Evolutionary conservation across 2,888 invertebrate genomes (phyloP), one percentile per base, ranked within the genome.

Genomic region (Willowsia nigromaculata): DNA sequence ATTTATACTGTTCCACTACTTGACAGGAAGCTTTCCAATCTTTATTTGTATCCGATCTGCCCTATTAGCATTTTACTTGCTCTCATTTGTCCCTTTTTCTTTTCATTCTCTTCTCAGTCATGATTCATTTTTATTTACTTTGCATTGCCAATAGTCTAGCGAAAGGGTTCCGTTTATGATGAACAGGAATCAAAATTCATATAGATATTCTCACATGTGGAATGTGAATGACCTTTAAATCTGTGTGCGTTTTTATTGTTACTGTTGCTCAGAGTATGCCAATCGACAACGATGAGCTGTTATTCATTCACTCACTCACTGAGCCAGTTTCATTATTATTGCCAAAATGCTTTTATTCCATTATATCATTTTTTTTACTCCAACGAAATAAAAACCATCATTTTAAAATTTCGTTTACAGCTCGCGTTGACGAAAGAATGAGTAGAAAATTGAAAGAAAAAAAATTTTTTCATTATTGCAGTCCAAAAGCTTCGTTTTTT

Each of bases 21-120:
- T 15, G 33, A 27, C 18, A 62, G 30, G 22, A 40, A 68, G 22
- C 59, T 6, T 27, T 13, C 80, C 81, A 53, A 83, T 89, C 81
- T 89, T 76, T 81, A 74, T 81, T 84, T 81, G 76, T 81, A 82
- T 85, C 76, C 71, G 62, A 47, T 65, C 25, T 76, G 85, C 85
- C 74, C 86, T 85, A 88, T 88, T 88, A 88, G 47, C 84, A 56
- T 43, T 62, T 30, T 50, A 78, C 80, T 86, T 80, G 50, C 53
- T 86, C 86, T 80, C 80, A 86, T 80, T 86, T 80, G 78, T 86
- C 86, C 80, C 50, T 65, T 68, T 43, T 25, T 9, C 30, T 15
- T 43, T 43, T 13, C 43, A 56, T 56, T 56, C 22, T 18, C 15
- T 53, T 53, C 53, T 2, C 2, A 27, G n/a, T n/a, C n/a, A n/a